Evolutionary conservation across 2,113 vertebrate genomes (phyloP), one percentile per base, ranked within the genome.

Genomic region (Cheirogaleus medius): DNA sequence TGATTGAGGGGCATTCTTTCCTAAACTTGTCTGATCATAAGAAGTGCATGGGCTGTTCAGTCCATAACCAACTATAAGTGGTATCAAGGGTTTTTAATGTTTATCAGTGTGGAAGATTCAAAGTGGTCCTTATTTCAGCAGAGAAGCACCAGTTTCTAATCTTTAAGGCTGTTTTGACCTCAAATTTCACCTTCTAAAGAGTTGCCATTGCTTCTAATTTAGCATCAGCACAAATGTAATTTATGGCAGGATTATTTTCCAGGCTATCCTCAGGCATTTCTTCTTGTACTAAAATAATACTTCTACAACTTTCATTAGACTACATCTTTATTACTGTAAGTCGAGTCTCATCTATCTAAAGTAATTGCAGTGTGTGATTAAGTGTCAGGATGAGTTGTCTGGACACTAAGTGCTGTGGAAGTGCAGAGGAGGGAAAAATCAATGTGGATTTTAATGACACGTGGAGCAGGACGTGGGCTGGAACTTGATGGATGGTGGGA

Each of bases 291-390:
- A 66, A 95, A 94, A 91, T 86, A 64, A 78, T 87, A 89, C n/a
- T 92, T 94, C 37, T 39, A 39, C 47, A 78, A 66, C 56, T 92
- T 91, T 77, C 86, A 56, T 89, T 64, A 82, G 82, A 82, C 81
- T 81, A 9, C 39, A 42, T 52, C 77, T 95, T 87, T 92, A 83
- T 89, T 94, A 94, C 78, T 86, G 44, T 95, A 94, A 68, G 74
- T 87, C 4, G 0, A 69, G 88, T 91, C 64, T 82, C 90, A 94
- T 77, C 76, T 82, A 85, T 85, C 58, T 87, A 63, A 84, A 95
- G 95, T 94, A 92, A 85, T 76, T 87, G 68, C 42, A 37, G 27
- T 0, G 1, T 69, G 34, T 89, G 47, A 94, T 81, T 68, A 81
- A 94, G 85, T 73, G 60, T 83, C 34, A 44, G 77, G 49, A 74